Percentiles rank a stretch among this genome's conserved stretches.
These are phyloP conservation scores for Candidula unifasciata DNA, from an alignment of 2,888 invertebrate genomes.

Conservation along the genomic window DNA sequence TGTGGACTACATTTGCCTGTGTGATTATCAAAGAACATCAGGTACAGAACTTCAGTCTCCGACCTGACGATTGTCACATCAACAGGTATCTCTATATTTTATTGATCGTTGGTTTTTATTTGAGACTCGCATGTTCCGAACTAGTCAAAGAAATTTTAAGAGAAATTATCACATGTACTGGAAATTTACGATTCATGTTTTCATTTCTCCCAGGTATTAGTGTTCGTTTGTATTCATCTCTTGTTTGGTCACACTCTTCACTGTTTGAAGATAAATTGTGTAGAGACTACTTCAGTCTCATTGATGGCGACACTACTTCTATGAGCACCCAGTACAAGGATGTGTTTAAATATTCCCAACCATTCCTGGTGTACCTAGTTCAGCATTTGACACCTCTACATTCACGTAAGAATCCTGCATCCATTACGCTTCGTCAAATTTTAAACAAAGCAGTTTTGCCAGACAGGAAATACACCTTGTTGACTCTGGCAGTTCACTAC, in stretches of 20 bases:
- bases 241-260: neutral
- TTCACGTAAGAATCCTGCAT: neutral
- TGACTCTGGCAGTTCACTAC: too few species aligned
- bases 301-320: neutral
- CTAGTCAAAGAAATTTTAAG: conserved; percentile 23
- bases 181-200: conserved; percentile 38
- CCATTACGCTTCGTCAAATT: neutral
- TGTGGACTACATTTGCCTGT: conserved; percentile 26
- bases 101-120: conserved; percentile 2
- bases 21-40: conserved; percentile 20
- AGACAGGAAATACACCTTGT: too few species aligned
- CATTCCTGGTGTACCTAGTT: conserved; percentile 9
- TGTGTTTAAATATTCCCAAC: conserved; percentile 12
- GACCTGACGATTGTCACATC: neutral
- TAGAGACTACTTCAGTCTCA: conserved; percentile 11
- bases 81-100: conserved; percentile 15
- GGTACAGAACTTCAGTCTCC: neutral
- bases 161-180: conserved; percentile 22
- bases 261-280: neutral
- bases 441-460: too few species aligned
- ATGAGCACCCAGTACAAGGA: neutral
- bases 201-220: conserved; percentile 36
- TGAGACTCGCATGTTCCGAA: neutral
- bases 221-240: neutral
- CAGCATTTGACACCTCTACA: conserved; percentile 28